These are phyloP conservation scores for Sapayoa aenigma DNA, from an alignment of 2,113 vertebrate species.

Conservation along the genomic window DNA sequence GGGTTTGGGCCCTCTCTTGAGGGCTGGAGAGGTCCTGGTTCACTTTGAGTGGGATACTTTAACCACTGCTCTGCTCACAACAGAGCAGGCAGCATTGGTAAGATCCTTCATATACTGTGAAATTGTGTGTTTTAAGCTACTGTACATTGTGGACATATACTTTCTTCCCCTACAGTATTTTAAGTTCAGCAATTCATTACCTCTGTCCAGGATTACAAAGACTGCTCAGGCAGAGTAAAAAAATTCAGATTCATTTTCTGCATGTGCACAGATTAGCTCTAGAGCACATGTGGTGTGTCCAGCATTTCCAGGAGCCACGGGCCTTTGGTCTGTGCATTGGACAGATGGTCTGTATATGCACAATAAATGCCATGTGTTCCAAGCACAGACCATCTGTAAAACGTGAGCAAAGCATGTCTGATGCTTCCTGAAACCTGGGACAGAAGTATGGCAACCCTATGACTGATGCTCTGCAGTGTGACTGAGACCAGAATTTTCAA, in stretches of 20 bases:
- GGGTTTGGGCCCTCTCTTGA: neutral
- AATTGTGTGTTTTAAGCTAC: neutral
- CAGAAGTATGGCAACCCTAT: conserved; percentile 15
- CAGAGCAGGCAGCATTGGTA: neutral
- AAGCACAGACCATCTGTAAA: conserved; percentile 27
- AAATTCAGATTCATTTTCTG: neutral
- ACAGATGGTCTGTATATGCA: conserved; percentile 20
- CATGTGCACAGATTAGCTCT: neutral
- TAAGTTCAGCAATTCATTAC: neutral
- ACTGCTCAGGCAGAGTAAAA: neutral
- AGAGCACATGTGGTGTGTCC: neutral
- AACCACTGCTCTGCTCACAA: neutral
- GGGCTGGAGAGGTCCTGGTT: neutral
- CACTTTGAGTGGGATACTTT: neutral
- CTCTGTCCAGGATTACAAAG: neutral
- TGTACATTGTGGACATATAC: neutral
- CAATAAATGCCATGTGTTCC: conserved; percentile 33
- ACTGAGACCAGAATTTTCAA: neutral
- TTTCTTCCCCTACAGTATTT: neutral
- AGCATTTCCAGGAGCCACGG: neutral
- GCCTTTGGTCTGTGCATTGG: neutral
- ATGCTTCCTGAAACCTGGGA: conserved; percentile 21
- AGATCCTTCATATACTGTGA: neutral
- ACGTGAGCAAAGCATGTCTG: neutral
- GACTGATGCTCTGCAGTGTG: neutral